These are phyloP conservation scores for Agrypnia vestita DNA, from an alignment of 1,140 invertebrate genomes.

Conservation along the genomic window DNA sequence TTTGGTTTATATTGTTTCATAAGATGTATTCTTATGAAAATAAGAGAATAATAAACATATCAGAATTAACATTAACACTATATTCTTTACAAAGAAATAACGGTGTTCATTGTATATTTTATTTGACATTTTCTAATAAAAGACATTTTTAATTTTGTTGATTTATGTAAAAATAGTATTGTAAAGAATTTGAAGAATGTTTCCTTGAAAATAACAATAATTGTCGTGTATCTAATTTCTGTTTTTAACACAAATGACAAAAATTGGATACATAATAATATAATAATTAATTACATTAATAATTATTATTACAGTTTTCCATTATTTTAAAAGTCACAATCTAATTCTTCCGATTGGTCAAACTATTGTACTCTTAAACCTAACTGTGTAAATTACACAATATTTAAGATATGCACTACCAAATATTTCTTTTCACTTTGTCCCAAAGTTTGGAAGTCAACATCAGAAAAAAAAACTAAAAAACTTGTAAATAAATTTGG, in stretches of 20 bases:
- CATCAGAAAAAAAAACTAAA: not conserved
- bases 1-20: constrained; percentile 14
- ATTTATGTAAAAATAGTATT: constrained; percentile 31
- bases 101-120: constrained; percentile 4
- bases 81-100: constrained; percentile 10
- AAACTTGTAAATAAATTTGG: constrained; percentile 38
- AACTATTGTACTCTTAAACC: not conserved
- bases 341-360: too few species aligned
- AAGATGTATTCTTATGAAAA: constrained; percentile 1
- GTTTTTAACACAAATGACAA: too few species aligned
- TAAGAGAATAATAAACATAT: constrained; percentile 38
- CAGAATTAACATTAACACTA: constrained; percentile 22
- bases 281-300: too few species aligned
- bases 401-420: too few species aligned
- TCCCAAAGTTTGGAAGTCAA: not conserved
- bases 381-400: not conserved
- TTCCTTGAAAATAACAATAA: not conserved
- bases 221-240: not conserved
- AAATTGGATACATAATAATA: too few species aligned
- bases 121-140: constrained; percentile 32
- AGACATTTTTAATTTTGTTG: constrained; percentile 32
- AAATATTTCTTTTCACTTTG: too few species aligned
- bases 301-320: too few species aligned
- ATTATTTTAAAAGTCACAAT: too few species aligned
- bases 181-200: constrained; percentile 10